phyloP scores from a whole-genome alignment of 2,113 vertebrate genomes.

The Helogale parvula region DNA sequence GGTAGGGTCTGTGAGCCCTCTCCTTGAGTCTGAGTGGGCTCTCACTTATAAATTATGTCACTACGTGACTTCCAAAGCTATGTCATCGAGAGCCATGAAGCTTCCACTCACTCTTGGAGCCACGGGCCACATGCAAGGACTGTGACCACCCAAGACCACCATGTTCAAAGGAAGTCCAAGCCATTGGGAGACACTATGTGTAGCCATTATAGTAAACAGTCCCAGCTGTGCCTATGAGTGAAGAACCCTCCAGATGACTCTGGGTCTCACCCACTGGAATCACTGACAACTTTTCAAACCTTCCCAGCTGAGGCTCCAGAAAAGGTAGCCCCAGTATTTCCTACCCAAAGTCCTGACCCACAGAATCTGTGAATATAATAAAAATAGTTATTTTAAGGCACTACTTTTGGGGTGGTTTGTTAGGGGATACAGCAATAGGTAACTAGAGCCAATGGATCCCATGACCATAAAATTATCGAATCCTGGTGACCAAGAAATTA shows the following conservation, averaged over 20 bases:
- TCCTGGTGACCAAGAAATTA: neutral
- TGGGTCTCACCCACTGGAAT: neutral
- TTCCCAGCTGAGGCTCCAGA: neutral
- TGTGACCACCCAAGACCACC: neutral
- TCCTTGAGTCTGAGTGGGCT: neutral
- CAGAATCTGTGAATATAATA: neutral
- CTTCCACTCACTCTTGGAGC: neutral
- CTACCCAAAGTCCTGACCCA: neutral
- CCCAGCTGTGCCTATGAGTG: neutral
- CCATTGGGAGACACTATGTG: rapidly evolving
- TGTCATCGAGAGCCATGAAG: neutral
- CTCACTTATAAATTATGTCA: neutral
- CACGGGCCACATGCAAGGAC: neutral
- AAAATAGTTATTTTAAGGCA: neutral
- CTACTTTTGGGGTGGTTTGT: neutral
- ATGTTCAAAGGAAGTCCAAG: neutral
- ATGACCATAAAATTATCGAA: neutral
- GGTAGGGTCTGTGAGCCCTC: neutral
- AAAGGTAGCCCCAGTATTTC: neutral
- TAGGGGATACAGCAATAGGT: neutral
- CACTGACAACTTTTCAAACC: neutral
- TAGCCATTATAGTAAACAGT: rapidly evolving
- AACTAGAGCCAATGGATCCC: neutral
- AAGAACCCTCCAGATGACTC: neutral
- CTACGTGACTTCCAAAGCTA: neutral